Evolutionary conservation across 2,888 invertebrate species (phyloP).

Genomic region (Prenolepis imparis): DNA sequence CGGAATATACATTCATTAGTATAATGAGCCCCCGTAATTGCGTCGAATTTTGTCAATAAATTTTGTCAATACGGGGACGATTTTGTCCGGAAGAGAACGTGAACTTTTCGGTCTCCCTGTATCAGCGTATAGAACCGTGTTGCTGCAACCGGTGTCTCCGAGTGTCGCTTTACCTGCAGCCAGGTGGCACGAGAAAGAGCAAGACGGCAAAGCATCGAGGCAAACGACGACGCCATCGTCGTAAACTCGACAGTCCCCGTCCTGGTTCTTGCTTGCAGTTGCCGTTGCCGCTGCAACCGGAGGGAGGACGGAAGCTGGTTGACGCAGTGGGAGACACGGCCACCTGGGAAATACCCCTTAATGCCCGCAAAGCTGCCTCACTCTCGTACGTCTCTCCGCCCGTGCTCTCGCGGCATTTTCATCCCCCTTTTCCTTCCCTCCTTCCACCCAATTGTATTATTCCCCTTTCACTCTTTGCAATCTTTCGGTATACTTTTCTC

Average conservation of each 20-base stretch:
- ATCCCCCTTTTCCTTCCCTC: conserved; percentile 10
- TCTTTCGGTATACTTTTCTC: neutral
- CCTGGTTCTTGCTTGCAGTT: conserved; percentile 49
- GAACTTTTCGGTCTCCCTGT: neutral
- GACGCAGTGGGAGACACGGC: conserved; percentile 72
- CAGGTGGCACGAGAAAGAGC: conserved; percentile 2
- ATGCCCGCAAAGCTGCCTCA: conserved; percentile 78
- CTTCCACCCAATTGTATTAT: no score
- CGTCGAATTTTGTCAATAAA: neutral
- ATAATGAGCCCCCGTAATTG: neutral
- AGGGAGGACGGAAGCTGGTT: conserved; percentile 63
- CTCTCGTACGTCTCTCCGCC: conserved; percentile 45
- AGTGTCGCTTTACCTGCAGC: conserved; percentile 29
- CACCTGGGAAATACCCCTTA: conserved; percentile 82
- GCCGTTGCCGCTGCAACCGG: conserved; percentile 25
- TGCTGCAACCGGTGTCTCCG: conserved; percentile 8
- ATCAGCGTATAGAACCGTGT: conserved; percentile 5
- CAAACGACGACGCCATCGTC: conserved; percentile 31
- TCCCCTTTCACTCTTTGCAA: neutral
- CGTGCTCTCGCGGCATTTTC: conserved; percentile 49
- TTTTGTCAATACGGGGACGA: neutral
- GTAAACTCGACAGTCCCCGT: conserved; percentile 39
- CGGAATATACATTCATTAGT: neutral
- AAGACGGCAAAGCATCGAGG: neutral
- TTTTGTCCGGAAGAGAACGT: neutral